phyloP scores from a whole-genome alignment of 1,140 invertebrate species.

The Aphis gossypii region DNA sequence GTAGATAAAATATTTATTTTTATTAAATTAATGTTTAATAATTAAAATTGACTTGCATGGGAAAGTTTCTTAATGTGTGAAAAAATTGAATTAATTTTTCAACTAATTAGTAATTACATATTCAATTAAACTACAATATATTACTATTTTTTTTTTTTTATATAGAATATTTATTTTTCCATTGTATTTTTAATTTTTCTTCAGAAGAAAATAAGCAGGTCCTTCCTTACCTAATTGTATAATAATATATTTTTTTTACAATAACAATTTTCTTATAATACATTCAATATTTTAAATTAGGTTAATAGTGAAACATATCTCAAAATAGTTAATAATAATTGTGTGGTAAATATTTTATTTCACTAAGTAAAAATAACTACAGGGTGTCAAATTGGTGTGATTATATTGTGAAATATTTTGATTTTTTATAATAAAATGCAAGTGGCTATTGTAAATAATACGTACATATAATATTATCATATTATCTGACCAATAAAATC shows the following conservation, averaged over 20 bases:
- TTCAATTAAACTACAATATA: no score
- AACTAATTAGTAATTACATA: no score
- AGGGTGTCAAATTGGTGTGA: background rate
- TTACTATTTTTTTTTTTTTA: no score
- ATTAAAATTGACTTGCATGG: background rate
- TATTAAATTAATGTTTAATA: no score
- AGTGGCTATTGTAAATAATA: background rate
- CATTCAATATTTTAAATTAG: background rate
- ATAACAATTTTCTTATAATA: background rate
- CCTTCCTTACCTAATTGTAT: background rate
- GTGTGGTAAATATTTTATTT: background rate
- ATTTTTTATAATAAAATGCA: background rate
- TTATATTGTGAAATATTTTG: background rate
- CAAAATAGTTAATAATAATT: background rate
- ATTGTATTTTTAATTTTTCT: background rate
- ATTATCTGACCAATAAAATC: background rate
- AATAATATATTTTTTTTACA: background rate
- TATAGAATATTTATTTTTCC: background rate
- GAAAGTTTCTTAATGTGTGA: background rate
- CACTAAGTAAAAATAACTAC: background rate
- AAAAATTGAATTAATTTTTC: no score
- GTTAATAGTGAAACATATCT: background rate
- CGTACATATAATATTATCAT: background rate
- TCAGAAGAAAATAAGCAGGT: background rate
- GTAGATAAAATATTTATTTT: background rate